Percentiles rank a stretch among this genome's conserved stretches.
Evolutionary conservation across 2,113 vertebrate genomes (phyloP).

Genomic region (Colius striatus): DNA sequence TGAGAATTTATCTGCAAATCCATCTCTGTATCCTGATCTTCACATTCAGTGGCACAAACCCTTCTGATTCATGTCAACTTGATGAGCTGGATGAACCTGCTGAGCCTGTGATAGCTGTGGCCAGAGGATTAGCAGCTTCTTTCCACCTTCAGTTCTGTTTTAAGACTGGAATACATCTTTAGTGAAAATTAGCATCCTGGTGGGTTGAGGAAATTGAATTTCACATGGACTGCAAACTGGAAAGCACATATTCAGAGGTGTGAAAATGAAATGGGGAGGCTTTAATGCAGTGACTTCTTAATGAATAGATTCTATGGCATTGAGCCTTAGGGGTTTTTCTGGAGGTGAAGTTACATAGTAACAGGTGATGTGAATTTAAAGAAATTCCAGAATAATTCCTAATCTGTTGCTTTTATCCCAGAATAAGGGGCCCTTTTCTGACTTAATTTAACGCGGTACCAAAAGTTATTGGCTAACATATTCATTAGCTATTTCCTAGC

Average conservation of each 20-base stretch:
- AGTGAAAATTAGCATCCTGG: conserved; percentile 45
- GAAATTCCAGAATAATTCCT: background rate
- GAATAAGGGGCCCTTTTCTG: background rate
- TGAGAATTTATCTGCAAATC: background rate
- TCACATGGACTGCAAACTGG: conserved; percentile 26
- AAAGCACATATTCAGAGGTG: conserved; percentile 27
- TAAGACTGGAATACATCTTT: conserved; percentile 22
- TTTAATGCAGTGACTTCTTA: background rate
- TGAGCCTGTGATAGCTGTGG: conserved; percentile 49
- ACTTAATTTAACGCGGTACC: background rate
- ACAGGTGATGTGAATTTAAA: background rate
- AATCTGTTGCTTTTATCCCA: background rate
- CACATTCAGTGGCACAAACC: background rate
- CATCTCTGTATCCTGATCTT: background rate
- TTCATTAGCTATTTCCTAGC: background rate
- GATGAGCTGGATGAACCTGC: conserved; percentile 60
- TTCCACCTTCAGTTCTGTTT: conserved; percentile 10
- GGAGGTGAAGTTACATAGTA: background rate
- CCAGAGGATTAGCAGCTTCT: conserved; percentile 52
- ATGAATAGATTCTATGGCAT: background rate
- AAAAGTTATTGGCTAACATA: background rate
- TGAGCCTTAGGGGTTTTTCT: background rate
- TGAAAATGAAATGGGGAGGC: conserved; percentile 18
- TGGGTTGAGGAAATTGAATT: conserved; percentile 53
- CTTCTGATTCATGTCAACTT: conserved; percentile 9